phyloP scores from a whole-genome alignment of 2,113 vertebrate genomes.

The Platichthys stellatus region DNA sequence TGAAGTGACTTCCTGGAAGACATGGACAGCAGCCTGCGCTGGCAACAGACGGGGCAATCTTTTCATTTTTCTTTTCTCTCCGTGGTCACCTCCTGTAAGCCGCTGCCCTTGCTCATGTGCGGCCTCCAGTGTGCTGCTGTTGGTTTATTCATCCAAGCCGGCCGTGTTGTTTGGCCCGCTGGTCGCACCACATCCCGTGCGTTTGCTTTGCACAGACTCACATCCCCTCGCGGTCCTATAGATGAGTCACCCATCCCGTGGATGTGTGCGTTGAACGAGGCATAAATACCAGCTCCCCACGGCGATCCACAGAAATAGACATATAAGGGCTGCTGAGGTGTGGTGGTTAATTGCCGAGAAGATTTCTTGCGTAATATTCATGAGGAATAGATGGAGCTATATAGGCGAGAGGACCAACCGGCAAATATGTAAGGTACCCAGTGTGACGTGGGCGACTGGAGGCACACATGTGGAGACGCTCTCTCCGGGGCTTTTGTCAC shows the following conservation, averaged over 20 bases:
- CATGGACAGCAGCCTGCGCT: neutral
- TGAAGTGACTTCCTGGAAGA: conserved; percentile 11
- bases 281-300: neutral
- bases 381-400: neutral
- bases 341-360: conserved; percentile 20
- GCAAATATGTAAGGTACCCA: neutral
- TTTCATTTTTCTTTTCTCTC: neutral
- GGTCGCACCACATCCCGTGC: neutral
- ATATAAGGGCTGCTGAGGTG: neutral
- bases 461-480: neutral
- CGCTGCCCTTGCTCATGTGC: neutral
- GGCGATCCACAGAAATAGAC: neutral
- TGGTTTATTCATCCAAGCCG: neutral
- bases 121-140: neutral
- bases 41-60: neutral
- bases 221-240: neutral
- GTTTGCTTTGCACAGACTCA: conserved; percentile 20
- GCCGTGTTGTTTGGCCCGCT: neutral
- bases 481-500: neutral
- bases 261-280: neutral
- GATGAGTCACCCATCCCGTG: conserved; percentile 6
- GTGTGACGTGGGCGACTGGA: neutral
- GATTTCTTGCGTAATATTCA: neutral
- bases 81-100: too few species aligned
- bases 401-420: neutral